Evolutionary conservation across 2,113 vertebrate genomes (phyloP), one percentile per base, ranked within the genome.

Genomic region (Callionymus lyra): DNA sequence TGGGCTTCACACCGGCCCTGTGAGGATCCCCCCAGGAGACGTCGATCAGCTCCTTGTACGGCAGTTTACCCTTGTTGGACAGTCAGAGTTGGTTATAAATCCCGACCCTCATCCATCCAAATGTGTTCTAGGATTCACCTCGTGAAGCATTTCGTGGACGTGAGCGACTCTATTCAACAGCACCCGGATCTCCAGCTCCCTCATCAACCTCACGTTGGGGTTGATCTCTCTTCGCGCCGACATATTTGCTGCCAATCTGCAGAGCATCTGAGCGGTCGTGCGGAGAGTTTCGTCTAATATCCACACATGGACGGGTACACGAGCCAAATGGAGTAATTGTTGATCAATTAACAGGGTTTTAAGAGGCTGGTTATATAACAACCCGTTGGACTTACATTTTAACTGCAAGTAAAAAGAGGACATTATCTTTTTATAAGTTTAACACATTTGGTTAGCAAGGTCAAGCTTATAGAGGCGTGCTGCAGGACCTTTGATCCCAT

Each of bases 41-140:
- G 18, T 83, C 47, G 16, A 85, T 65, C 14, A 86, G 21, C 6
- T 76, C 49, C n/a, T 47, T 53, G 40, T 56, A 84, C 4, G 68
- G 60, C 53, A 56, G 85, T 41, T 11, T 47, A 27, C 39, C 42
- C 37, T 74, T n/a, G 76, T 83, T 86, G 56, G 11, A 41, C 14
- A 43, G 5, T 6, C 3, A 6, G 11, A 27, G 38, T 33, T 4
- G 1, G 9, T 32, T 34, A 6, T 13, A 44, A 2, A 2, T 34
- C 13, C n/a, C n/a, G n/a, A 47, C 45, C 9, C 32, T 55, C 0
- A 3, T 44, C 11, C 16, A 5, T 6, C 47, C 11, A 41, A 17
- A 9, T 34, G 9, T 0, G 1, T 16, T 1, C n/a, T 9, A 4
- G 14, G 8, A 38, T 10, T 47, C 51, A 74, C 78, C 59, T 60